Conservation (phyloP, 2,113 vertebrate genomes). For the Trochalopteron elliotii region DNA sequence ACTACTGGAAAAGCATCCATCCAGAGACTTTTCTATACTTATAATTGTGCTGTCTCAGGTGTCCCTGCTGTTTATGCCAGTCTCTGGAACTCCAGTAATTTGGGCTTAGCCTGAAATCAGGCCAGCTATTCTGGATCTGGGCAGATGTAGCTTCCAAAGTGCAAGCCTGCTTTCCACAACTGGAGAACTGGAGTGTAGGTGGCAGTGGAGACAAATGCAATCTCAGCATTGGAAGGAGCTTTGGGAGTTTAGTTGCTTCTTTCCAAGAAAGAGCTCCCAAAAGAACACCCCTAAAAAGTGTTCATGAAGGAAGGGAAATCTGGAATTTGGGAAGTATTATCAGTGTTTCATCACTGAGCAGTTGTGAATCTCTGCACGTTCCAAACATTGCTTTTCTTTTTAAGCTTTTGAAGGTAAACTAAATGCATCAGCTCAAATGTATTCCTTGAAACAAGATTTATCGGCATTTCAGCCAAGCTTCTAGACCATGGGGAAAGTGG, state of each 20-base stretch:
- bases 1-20: neutral
- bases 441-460: neutral
- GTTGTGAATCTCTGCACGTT: neutral
- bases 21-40: neutral
- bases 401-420: neutral
- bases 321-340: neutral
- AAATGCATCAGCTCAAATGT: neutral
- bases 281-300: neutral
- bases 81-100: neutral
- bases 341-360: neutral
- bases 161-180: neutral
- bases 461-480: neutral
- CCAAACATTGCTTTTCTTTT: neutral
- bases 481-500: neutral
- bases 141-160: neutral
- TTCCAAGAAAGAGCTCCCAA: neutral
- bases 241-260: neutral
- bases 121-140: neutral
- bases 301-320: neutral
- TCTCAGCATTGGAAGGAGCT: neutral
- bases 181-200: neutral
- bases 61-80: neutral
- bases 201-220: neutral
- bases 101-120: neutral
- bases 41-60: neutral